These are phyloP conservation scores for Rhyacophila evoluta DNA, from an alignment of 2,888 invertebrate genomes.

Conservation along the genomic window DNA sequence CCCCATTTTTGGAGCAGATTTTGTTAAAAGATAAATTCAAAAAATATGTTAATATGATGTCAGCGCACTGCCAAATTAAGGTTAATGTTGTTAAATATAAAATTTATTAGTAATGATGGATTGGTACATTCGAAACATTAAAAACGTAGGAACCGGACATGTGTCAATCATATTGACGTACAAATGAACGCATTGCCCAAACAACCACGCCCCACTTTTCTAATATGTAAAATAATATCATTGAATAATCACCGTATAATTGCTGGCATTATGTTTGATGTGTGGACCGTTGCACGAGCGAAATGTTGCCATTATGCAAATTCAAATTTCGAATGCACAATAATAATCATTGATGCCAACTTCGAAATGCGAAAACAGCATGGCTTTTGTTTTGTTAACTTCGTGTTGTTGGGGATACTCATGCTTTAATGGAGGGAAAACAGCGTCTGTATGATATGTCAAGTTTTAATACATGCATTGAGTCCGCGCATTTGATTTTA, in stretches of 20 bases:
- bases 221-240: background rate
- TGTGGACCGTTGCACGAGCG: background rate
- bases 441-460: background rate
- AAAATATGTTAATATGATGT: no score
- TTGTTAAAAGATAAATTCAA: no score
- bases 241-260: background rate
- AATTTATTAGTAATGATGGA: no score
- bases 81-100: no score
- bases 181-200: background rate
- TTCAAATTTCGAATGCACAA: background rate
- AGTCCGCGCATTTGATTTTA: background rate
- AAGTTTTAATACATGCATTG: background rate
- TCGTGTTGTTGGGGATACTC: background rate
- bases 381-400: background rate
- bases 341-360: constrained; percentile 2
- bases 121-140: background rate
- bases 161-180: background rate
- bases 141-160: background rate
- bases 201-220: constrained; percentile 1
- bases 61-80: no score
- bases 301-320: constrained; percentile 12
- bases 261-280: background rate
- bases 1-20: no score
- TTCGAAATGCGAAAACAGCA: background rate
- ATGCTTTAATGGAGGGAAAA: background rate